Percentiles rank a stretch among this genome's conserved stretches.
These are phyloP conservation scores for Axea sp. DNA, from an alignment of 2,888 invertebrate species.

Conservation along the genomic window DNA sequence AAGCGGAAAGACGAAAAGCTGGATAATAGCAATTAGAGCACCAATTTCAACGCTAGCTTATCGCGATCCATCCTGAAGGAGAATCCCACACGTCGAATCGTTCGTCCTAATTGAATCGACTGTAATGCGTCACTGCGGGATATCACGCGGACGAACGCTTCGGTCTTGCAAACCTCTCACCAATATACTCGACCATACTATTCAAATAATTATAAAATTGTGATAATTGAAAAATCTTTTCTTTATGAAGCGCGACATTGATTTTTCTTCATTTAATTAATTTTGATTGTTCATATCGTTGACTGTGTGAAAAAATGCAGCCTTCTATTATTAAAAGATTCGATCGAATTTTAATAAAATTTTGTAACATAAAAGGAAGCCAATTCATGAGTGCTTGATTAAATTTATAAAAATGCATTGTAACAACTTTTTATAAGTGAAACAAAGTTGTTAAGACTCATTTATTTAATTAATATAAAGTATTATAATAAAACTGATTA, in stretches of 20 bases:
- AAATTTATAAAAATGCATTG: no score
- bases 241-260: conserved; percentile 18
- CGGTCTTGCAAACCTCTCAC: conserved; percentile 51
- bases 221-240: conserved; percentile 45
- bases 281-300: conserved; percentile 30
- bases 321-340: no score
- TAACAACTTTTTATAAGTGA: no score
- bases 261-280: conserved; percentile 42
- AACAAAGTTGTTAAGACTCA: no score
- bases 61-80: conserved; percentile 62
- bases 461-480: no score
- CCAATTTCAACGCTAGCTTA: conserved; percentile 65
- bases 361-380: no score
- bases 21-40: conserved; percentile 68
- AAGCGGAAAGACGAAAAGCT: conserved; percentile 57
- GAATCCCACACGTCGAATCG: conserved; percentile 67
- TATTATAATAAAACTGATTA: no score
- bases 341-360: no score
- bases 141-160: conserved; percentile 68
- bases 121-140: conserved; percentile 71
- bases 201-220: conserved; percentile 54
- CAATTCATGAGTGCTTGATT: no score
- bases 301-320: conserved; percentile 3
- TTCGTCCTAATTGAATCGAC: conserved; percentile 71
- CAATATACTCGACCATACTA: no score